These are phyloP conservation scores for Brachyistius frenatus DNA, from an alignment of 2,113 vertebrate species.

Conservation along the genomic window DNA sequence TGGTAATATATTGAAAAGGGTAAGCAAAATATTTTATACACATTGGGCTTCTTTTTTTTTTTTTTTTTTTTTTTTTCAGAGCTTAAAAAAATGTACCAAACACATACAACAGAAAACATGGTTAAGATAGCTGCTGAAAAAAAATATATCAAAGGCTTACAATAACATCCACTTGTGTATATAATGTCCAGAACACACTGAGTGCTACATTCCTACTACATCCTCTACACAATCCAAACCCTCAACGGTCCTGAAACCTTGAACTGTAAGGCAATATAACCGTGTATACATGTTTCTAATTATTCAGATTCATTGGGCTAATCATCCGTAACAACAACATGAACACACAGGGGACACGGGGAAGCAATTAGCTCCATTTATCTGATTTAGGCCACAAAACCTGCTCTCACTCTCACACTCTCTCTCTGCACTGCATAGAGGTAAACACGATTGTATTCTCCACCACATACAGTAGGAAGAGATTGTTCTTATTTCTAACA, in stretches of 20 bases:
- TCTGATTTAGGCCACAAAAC: conserved; percentile 75
- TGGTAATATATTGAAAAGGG: neutral
- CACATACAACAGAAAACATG: neutral
- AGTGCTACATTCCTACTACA: neutral
- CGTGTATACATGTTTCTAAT: conserved; percentile 80
- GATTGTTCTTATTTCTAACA: neutral
- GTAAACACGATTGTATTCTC: conserved; percentile 21
- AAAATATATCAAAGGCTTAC: neutral
- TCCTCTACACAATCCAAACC: conserved; percentile 28
- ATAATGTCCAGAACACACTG: neutral
- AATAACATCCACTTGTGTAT: neutral
- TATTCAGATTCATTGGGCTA: conserved; percentile 81
- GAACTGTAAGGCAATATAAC: conserved; percentile 76
- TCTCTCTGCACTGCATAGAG: neutral
- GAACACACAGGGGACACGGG: conserved; percentile 69
- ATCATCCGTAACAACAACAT: conserved; percentile 82
- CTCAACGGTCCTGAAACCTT: conserved; percentile 65
- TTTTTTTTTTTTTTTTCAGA: neutral
- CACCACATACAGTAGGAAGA: neutral
- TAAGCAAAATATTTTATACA: neutral
- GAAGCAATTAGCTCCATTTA: conserved; percentile 77
- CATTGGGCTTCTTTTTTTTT: neutral
- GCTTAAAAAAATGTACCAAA: neutral
- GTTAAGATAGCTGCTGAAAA: neutral
- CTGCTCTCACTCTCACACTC: conserved; percentile 19